Evolutionary conservation across 2,113 vertebrate species (phyloP).

Genomic region (Eubucco bourcierii): DNA sequence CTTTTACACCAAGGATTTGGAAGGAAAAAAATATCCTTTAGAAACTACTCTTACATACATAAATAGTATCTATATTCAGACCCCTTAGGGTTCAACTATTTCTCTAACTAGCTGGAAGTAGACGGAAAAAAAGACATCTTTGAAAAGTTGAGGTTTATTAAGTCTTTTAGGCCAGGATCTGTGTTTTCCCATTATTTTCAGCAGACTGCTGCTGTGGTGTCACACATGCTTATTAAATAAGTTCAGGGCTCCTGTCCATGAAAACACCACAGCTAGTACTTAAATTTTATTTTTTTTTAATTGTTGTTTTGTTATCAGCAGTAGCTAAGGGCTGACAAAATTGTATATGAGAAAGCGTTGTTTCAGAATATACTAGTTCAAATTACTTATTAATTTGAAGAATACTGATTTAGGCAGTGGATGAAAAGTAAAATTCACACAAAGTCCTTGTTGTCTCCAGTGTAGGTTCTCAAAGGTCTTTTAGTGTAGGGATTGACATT

Average conservation of each 20-base stretch:
- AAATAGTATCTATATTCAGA: neutral
- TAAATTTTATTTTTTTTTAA: neutral
- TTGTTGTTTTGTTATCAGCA: neutral
- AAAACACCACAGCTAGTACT: neutral
- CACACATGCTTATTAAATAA: accelerated
- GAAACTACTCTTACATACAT: neutral
- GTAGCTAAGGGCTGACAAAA: neutral
- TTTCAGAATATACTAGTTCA: neutral
- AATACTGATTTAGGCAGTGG: neutral
- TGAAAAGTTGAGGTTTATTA: neutral
- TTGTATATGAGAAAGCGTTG: neutral
- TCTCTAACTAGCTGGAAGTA: neutral
- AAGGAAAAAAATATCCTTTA: neutral
- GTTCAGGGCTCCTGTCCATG: neutral
- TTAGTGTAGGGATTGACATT: neutral
- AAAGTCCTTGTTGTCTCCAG: neutral
- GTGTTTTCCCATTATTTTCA: neutral
- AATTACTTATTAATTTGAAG: neutral
- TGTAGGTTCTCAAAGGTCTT: neutral
- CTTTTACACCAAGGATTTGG: neutral
- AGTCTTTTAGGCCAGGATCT: neutral
- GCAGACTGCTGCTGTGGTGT: neutral
- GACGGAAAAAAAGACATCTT: neutral
- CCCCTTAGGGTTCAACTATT: neutral
- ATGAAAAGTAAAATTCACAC: neutral